phyloP scores from a whole-genome alignment of 2,113 vertebrate genomes.

The Hippolais icterina region DNA sequence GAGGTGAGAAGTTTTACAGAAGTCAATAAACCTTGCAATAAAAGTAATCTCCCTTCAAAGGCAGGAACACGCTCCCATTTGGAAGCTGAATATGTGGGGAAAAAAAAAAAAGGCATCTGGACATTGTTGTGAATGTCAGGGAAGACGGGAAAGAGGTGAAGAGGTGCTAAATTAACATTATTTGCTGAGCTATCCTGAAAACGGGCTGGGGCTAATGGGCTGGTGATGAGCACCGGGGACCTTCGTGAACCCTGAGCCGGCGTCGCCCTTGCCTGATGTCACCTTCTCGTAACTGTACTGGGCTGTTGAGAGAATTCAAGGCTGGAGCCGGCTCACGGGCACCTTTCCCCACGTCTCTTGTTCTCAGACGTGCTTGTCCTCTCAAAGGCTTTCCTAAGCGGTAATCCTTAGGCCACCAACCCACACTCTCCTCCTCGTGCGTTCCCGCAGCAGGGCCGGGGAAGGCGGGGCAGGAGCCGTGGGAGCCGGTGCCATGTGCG shows the following conservation, averaged over 20 bases:
- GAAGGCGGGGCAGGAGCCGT: background rate
- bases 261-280: rapidly evolving
- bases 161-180: background rate
- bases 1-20: constrained; percentile 48
- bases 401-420: background rate
- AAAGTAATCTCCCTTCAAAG: constrained; percentile 32
- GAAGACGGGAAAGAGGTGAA: background rate
- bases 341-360: background rate
- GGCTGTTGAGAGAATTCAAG: background rate
- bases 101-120: background rate
- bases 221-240: background rate
- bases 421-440: background rate
- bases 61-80: background rate
- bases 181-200: background rate
- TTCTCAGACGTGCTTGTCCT: background rate
- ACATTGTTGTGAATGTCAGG: background rate
- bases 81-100: background rate
- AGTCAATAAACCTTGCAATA: constrained; percentile 38
- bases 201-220: background rate
- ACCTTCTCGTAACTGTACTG: rapidly evolving
- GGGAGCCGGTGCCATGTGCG: background rate
- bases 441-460: background rate
- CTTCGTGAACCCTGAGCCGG: rapidly evolving
- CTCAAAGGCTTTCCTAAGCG: background rate
- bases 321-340: background rate